Evolutionary conservation across 2,113 vertebrate genomes (phyloP).

Genomic region (Bujurquina vittata): DNA sequence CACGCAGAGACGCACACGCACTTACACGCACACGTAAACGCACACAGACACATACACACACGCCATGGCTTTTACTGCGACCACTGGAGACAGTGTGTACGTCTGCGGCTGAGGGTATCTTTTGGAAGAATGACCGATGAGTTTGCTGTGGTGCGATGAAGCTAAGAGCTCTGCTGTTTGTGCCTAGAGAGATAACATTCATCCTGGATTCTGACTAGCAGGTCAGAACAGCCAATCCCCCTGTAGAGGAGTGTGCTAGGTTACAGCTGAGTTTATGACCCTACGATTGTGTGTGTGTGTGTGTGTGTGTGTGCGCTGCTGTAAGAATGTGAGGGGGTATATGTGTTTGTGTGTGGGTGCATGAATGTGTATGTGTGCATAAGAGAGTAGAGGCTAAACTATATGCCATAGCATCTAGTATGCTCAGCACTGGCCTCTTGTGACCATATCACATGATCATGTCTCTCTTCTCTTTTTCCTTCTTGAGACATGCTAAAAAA

Average conservation of each 20-base stretch:
- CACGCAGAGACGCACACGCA: not conserved
- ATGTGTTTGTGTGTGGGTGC: conserved; percentile 28
- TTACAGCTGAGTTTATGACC: conserved; percentile 65
- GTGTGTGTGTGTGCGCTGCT: conserved; percentile 26
- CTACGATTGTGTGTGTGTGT: conserved; percentile 23
- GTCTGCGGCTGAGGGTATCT: conserved; percentile 54
- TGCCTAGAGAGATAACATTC: conserved; percentile 76
- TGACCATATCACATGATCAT: conserved; percentile 28
- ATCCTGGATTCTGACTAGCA: conserved; percentile 64
- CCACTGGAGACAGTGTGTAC: conserved; percentile 66
- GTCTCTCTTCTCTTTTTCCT: conserved; percentile 44
- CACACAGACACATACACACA: conserved; percentile 25
- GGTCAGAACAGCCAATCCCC: conserved; percentile 65
- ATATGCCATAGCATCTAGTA: conserved; percentile 47
- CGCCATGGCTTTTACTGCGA: conserved; percentile 66
- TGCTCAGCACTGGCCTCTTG: conserved; percentile 50
- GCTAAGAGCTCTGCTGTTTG: conserved; percentile 71
- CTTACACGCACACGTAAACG: conserved; percentile 3
- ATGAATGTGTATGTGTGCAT: conserved; percentile 51
- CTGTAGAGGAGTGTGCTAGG: conserved; percentile 61
- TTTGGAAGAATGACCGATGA: conserved; percentile 64
- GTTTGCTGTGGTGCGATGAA: conserved; percentile 53
- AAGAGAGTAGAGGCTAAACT: conserved; percentile 65
- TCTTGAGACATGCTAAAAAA: conserved; percentile 66
- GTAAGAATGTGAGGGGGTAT: conserved; percentile 11